Evolutionary conservation across 2,888 invertebrate genomes (phyloP).

Genomic region (Xanthia togata): DNA sequence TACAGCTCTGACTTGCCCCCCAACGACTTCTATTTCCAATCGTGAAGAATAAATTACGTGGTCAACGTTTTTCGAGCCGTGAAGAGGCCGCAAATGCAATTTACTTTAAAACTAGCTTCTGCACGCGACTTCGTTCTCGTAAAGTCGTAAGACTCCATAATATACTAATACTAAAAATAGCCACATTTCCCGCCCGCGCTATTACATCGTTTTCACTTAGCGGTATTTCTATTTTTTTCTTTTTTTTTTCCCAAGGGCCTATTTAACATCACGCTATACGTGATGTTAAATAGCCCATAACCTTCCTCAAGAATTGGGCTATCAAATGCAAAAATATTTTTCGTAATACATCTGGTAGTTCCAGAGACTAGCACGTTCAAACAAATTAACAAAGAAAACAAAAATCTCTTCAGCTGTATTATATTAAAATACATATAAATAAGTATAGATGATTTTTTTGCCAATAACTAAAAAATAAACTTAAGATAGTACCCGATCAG

Average conservation of each 20-base stretch:
- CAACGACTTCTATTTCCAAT: too few relatives aligned
- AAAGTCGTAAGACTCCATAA: neutral
- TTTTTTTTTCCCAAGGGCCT: neutral
- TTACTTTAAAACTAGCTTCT: neutral
- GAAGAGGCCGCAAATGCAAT: too few relatives aligned
- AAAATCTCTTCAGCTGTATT: too few relatives aligned
- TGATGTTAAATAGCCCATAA: neutral
- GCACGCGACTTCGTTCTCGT: neutral
- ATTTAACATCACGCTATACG: too few relatives aligned
- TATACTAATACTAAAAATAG: neutral
- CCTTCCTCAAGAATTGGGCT: neutral
- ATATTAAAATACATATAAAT: too few relatives aligned
- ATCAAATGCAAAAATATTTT: neutral
- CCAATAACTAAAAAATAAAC: neutral
- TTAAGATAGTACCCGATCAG: neutral
- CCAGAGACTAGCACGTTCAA: neutral
- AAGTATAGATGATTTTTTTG: too few relatives aligned
- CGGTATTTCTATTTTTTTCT: neutral
- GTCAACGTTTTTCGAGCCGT: too few relatives aligned
- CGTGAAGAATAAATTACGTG: too few relatives aligned
- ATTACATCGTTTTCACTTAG: neutral
- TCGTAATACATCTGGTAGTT: neutral
- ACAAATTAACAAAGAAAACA: neutral
- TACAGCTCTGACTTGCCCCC: too few relatives aligned
- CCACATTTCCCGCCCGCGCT: neutral